Percentiles rank a stretch among this genome's conserved stretches.
These are phyloP conservation scores for Vireo griseus DNA, from an alignment of 2,797 vertebrate species.

Conservation along the genomic window DNA sequence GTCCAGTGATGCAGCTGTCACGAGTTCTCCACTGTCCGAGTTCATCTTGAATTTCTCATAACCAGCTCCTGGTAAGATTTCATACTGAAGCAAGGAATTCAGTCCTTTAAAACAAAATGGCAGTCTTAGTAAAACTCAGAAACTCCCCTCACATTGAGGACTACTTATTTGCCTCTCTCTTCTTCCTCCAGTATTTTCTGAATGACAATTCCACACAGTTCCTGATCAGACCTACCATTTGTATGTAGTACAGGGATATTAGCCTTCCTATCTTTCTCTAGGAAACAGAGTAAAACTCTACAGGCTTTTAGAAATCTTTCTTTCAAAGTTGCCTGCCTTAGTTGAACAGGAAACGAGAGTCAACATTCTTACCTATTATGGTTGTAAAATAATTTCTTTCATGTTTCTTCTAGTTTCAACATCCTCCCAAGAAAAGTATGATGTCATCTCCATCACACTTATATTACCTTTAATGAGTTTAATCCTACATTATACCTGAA, in stretches of 20 bases:
- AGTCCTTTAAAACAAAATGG: constrained; percentile 65
- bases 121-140: background rate
- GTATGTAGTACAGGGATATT: background rate
- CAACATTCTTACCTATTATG: background rate
- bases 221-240: constrained; percentile 16
- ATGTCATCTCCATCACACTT: background rate
- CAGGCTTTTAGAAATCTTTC: background rate
- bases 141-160: background rate
- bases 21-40: constrained; percentile 80
- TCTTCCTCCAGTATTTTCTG: constrained; percentile 10
- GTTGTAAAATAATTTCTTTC: constrained; percentile 28
- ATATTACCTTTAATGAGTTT: background rate
- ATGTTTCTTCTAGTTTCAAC: constrained; percentile 31
- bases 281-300: background rate
- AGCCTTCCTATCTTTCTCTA: background rate
- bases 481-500: background rate
- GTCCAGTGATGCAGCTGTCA: constrained; percentile 81
- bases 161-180: background rate
- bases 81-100: constrained; percentile 73
- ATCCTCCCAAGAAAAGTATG: background rate
- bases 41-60: constrained; percentile 85
- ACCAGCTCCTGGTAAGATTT: constrained; percentile 80
- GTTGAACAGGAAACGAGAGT: background rate
- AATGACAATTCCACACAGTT: background rate
- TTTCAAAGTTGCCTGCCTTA: background rate